phyloP scores from a whole-genome alignment of 2,113 vertebrate genomes.

The Chelonoidis abingdonii region DNA sequence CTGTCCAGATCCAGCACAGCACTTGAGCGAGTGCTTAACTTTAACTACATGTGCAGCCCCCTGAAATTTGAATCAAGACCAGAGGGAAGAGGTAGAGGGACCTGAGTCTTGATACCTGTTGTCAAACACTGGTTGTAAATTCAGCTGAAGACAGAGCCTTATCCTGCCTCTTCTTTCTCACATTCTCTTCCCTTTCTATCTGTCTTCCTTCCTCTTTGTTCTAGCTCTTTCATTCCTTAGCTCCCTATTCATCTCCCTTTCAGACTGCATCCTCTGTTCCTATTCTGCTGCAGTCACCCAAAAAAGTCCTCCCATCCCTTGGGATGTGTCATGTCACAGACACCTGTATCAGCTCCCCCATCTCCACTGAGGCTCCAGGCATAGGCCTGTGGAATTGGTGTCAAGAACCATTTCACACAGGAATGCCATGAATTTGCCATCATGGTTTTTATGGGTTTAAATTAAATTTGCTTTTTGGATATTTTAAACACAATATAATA shows the following conservation, averaged over 20 bases:
- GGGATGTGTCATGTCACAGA: neutral
- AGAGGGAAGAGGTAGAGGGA: neutral
- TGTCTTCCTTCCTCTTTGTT: neutral
- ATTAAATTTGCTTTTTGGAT: neutral
- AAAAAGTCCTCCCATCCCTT: neutral
- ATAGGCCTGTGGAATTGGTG: neutral
- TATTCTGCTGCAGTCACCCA: neutral
- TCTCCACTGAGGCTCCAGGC: neutral
- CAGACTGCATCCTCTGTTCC: neutral
- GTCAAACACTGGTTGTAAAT: neutral
- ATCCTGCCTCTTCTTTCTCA: neutral
- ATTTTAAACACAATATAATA: neutral
- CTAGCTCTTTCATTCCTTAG: neutral
- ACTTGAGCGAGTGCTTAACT: neutral
- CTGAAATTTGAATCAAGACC: neutral
- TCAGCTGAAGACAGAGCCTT: neutral
- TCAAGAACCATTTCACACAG: neutral
- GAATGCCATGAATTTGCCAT: neutral
- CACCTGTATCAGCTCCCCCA: neutral
- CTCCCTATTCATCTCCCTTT: no score
- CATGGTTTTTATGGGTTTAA: neutral
- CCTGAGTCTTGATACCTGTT: neutral
- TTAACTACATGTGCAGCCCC: neutral
- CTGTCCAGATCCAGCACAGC: neutral
- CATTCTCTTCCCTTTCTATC: neutral